Base-by-base conservation (phyloP, 2,797 vertebrate species). In the Gymnoscopelus microlampas region DNA sequence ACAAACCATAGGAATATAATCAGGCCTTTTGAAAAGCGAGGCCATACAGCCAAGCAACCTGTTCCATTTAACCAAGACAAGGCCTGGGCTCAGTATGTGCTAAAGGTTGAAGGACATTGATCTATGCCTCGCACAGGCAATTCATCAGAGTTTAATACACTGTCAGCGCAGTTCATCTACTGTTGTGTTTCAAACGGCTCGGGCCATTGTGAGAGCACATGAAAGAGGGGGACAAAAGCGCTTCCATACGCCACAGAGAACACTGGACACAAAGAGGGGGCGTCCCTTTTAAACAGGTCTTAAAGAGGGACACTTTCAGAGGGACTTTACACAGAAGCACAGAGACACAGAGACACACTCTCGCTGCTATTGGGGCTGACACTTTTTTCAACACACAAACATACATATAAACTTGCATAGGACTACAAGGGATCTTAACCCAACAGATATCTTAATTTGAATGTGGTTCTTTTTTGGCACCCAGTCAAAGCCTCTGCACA, bases 91-190 rank as follows among this genome's bases (percentile, higher is more conserved):
- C 75, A 68, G 81, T 91, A 85, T 89, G 89, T 89, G 92, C 89
- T 87, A 85, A 89, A 92, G 91, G 92, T 91, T 94, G 92, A 91
- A 92, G 91, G 92, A 93, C 93, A 93, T 88, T 93, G 93, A 94
- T 93, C 93, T 93, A 91, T 91, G 89, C 92, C 90, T 93, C 89
- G 90, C 92, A 91, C 91, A 88, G 91, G 88, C 92, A 91, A 93
- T 95, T 94, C 93, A 94, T 93, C 93, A 91, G 90, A 92, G 86
- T 92, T 94, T 95, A 95, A 94, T 94, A 94, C 93, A 94, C 94
- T 94, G 92, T 94, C 93, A 94, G 92, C 56, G 91, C 91, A 94
- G 93, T 94, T 94, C 92, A 94, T 94, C 93, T 91, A 93, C 90
- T 91, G 92, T 93, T 94, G 93, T 93, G 93, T 93, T 94, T 92